Base-by-base conservation (phyloP, 1,140 invertebrate species). In the Panagrolaimus sp. region DNA sequence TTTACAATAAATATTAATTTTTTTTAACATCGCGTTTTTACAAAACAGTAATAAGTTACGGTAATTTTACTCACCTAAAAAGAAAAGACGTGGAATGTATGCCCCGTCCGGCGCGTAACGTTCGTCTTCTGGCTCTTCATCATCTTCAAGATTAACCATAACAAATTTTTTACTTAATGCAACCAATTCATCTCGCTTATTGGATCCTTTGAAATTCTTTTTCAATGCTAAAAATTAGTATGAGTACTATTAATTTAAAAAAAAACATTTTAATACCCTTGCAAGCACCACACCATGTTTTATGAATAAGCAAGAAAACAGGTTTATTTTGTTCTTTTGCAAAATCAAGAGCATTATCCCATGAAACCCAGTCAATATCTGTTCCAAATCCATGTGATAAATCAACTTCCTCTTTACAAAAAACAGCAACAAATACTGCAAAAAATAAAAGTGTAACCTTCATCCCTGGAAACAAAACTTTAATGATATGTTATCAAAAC, bases 241-340 rank as follows among this genome's bases (percentile, higher is more conserved):
- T n/a, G n/a, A n/a, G n/a, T n/a, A n/a, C n/a, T n/a, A n/a, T n/a
- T n/a, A n/a, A n/a, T n/a, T n/a, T n/a, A n/a, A n/a, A n/a, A n/a
- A n/a, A n/a, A n/a, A n/a, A n/a, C n/a, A 9, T 14, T 13, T 20
- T 14, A 68, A 68, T 64, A 79, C 79, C 31, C 70, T 81, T 75
- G 75, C 79, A 81, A 43, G 79, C 79, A 46, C 79, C 78, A 53
- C 79, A 81, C 79, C 79, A 81, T 25, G 80, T 77, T 62, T 81
- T 81, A 66, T 83, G 81, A 20, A 81, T 74, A 23, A 81, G 74
- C 63, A 81, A 68, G 67, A 81, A 83, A 45, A 83, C 76, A 11
- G 79, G 79, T 53, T 82, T 82, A 64, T 81, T 72, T 16, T 75
- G 46, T 38, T 83, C 79, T 38, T 78, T 73, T 5, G 78, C 74